Conservation (phyloP, 2,888 invertebrate species). For the Cheilosia urbana region DNA sequence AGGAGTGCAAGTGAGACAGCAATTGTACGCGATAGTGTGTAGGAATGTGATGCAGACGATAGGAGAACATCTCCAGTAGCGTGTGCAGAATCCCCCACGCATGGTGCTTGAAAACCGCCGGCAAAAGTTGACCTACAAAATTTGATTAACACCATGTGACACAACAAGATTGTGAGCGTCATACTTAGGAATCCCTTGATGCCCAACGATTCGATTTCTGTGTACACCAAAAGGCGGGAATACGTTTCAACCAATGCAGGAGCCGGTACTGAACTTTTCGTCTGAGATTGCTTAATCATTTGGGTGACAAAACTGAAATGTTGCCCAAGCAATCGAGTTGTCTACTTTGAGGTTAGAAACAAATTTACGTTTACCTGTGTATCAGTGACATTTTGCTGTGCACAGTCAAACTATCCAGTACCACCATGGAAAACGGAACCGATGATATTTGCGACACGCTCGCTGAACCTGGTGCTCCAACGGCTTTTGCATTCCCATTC, state of each 20-base stretch:
- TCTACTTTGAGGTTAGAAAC: neutral
- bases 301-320: constrained; percentile 90
- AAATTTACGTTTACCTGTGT: constrained; percentile 83
- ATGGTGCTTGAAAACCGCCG: constrained; percentile 95
- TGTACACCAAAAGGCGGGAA: constrained; percentile 95
- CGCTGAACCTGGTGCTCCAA: constrained; percentile 83
- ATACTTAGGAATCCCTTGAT: constrained; percentile 97
- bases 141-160: neutral
- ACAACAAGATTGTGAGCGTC: neutral
- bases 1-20: constrained; percentile 94
- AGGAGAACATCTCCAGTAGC: constrained; percentile 97
- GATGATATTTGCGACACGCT: constrained; percentile 88
- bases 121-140: constrained; percentile 90
- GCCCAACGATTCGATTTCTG: constrained; percentile 97
- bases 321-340: neutral
- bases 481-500: constrained; percentile 88
- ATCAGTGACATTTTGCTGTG: constrained; percentile 97
- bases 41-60: constrained; percentile 97
- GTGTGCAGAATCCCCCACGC: constrained; percentile 98
- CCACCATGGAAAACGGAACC: constrained; percentile 95
- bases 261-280: constrained; percentile 92
- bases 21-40: constrained; percentile 97
- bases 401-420: constrained; percentile 96
- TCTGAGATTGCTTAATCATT: constrained; percentile 95
- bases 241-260: constrained; percentile 98